These are phyloP conservation scores for Elymnias hypermnestra DNA, from an alignment of 1,140 invertebrate genomes.

Conservation along the genomic window DNA sequence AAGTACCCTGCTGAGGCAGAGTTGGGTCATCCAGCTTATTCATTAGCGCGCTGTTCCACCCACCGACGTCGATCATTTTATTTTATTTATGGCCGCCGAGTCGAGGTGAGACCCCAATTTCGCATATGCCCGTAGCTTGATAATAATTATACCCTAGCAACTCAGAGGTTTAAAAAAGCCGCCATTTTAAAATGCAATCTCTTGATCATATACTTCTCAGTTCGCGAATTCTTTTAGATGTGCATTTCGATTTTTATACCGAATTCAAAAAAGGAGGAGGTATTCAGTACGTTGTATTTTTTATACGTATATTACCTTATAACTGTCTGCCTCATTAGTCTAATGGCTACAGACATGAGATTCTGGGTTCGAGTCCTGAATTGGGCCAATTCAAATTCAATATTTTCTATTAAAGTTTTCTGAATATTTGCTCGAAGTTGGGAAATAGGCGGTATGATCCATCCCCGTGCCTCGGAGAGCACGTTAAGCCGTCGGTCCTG, in stretches of 20 bases:
- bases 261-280: too few relatives aligned
- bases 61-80: constrained; percentile 63
- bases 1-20: constrained; percentile 41
- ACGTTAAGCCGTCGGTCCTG: too few relatives aligned
- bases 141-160: constrained; percentile 71
- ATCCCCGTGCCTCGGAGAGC: too few relatives aligned
- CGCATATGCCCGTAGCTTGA: constrained; percentile 62
- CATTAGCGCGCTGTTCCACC: constrained; percentile 67
- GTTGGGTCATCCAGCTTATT: constrained; percentile 57
- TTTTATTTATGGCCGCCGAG: constrained; percentile 68
- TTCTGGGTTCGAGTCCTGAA: too few relatives aligned
- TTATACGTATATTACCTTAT: too few relatives aligned
- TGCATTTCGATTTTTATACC: constrained; percentile 4
- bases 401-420: too few relatives aligned
- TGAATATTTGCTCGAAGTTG: too few relatives aligned
- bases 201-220: constrained; percentile 18
- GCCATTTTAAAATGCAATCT: constrained; percentile 42
- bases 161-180: constrained; percentile 45
- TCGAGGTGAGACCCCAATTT: constrained; percentile 72
- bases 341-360: too few relatives aligned
- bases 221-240: constrained; percentile 1
- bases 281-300: too few relatives aligned
- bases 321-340: too few relatives aligned
- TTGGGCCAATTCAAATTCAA: too few relatives aligned
- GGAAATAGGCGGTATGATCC: too few relatives aligned